Percentiles rank a stretch among this genome's conserved stretches.
These are phyloP conservation scores for Papilio xuthus DNA, from an alignment of 1,140 invertebrate genomes.

Conservation along the genomic window DNA sequence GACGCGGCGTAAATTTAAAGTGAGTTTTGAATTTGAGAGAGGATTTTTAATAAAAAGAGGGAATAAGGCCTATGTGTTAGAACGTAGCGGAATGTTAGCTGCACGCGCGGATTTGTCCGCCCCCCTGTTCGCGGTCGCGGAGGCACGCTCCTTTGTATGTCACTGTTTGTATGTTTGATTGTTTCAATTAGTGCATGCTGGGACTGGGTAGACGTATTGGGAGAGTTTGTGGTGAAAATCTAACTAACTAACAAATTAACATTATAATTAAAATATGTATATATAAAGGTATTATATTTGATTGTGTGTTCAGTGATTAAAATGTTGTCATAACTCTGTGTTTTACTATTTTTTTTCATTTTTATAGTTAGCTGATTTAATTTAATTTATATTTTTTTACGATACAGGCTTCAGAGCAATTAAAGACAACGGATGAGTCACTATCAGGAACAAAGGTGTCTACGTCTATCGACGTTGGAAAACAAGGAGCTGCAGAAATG, in stretches of 20 bases:
- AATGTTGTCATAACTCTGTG: conserved; percentile 44
- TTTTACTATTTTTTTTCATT: conserved; percentile 46
- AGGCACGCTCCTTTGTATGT: conserved; percentile 52
- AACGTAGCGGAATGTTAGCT: conserved; percentile 73
- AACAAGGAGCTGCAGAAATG: conserved; percentile 66
- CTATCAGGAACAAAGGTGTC: conserved; percentile 46
- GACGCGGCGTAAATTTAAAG: background rate
- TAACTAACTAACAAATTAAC: conserved; percentile 60
- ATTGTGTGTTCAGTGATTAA: conserved; percentile 32
- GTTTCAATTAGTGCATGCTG: conserved; percentile 49
- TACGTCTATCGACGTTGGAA: conserved; percentile 47
- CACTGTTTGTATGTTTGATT: conserved; percentile 46
- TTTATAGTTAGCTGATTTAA: conserved; percentile 22
- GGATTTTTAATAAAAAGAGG: conserved; percentile 38
- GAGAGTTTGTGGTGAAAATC: conserved; percentile 56
- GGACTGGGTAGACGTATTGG: conserved; percentile 45
- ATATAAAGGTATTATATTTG: background rate
- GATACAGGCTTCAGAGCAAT: conserved; percentile 75
- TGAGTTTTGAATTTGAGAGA: conserved; percentile 13
- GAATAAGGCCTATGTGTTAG: conserved; percentile 28
- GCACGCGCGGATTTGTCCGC: conserved; percentile 67
- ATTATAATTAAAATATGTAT: conserved; percentile 13
- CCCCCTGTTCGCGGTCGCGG: conserved; percentile 52
- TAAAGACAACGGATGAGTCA: conserved; percentile 54
- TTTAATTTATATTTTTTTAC: conserved; percentile 40